Conservation (phyloP, 2,888 invertebrate species). For the Leucophenga maculata region DNA sequence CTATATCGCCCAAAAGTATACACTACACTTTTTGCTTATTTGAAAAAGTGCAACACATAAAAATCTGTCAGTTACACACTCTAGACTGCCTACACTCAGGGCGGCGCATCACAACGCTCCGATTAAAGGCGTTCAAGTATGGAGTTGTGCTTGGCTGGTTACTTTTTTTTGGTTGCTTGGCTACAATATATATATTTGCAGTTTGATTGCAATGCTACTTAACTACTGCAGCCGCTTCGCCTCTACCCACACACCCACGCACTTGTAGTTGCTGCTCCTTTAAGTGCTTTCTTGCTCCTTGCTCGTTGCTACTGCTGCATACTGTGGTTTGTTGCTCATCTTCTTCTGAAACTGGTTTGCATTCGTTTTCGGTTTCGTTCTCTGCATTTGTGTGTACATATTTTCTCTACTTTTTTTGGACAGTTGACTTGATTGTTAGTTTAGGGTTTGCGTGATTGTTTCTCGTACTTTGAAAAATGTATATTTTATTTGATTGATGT, state of each 20-base stretch:
- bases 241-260: neutral
- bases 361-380: constrained; percentile 8
- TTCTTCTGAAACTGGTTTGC: neutral
- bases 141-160: neutral
- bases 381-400: neutral
- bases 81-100: neutral
- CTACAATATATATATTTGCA: neutral
- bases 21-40: constrained; percentile 7
- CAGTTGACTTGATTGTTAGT: constrained; percentile 14
- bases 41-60: constrained; percentile 47
- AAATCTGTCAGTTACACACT: constrained; percentile 63
- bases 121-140: neutral
- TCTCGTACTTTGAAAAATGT: neutral
- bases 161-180: neutral
- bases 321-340: neutral
- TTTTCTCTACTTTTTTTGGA: constrained; percentile 18
- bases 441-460: constrained; percentile 17
- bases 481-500: constrained; percentile 19
- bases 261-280: neutral
- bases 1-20: too few species aligned
- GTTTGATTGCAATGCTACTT: constrained; percentile 7
- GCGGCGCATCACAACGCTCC: neutral
- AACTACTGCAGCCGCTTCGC: neutral
- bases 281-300: neutral
- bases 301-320: neutral